Conservation (phyloP, 2,797 vertebrate genomes). For the Lutra lutra region DNA sequence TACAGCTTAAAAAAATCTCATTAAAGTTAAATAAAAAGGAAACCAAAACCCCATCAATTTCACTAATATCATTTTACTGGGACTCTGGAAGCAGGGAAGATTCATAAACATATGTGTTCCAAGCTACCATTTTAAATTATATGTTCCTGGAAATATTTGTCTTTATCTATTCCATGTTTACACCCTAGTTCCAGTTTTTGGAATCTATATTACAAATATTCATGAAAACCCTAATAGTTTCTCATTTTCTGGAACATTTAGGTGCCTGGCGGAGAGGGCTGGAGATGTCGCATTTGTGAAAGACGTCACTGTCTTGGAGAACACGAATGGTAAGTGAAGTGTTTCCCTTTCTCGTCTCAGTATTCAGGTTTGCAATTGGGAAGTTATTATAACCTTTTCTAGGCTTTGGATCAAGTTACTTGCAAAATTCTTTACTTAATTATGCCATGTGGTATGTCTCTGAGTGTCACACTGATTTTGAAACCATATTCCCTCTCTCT, state of each 20-base stretch:
- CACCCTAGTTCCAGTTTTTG: neutral
- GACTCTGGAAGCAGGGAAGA: neutral
- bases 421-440: neutral
- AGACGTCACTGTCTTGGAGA: slow-evolving; percentile 88
- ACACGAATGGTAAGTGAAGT: slow-evolving; percentile 81
- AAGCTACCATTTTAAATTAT: neutral
- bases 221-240: neutral
- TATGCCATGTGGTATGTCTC: neutral
- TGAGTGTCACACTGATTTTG: neutral
- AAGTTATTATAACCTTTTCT: neutral
- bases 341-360: too few relatives aligned
- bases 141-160: slow-evolving; percentile 2
- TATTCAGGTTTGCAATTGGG: neutral
- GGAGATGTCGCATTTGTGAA: slow-evolving; percentile 95
- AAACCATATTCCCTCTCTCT: neutral
- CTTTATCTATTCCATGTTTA: neutral
- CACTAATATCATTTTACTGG: neutral
- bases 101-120: neutral
- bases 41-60: neutral
- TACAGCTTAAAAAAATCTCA: neutral
- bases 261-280: slow-evolving; percentile 89
- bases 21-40: neutral
- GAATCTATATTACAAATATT: neutral
- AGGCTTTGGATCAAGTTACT: neutral
- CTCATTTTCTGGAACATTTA: slow-evolving; percentile 73